Evolutionary conservation across 2,888 invertebrate genomes (phyloP).

Genomic region (Caenorhabditis zanzibari): DNA sequence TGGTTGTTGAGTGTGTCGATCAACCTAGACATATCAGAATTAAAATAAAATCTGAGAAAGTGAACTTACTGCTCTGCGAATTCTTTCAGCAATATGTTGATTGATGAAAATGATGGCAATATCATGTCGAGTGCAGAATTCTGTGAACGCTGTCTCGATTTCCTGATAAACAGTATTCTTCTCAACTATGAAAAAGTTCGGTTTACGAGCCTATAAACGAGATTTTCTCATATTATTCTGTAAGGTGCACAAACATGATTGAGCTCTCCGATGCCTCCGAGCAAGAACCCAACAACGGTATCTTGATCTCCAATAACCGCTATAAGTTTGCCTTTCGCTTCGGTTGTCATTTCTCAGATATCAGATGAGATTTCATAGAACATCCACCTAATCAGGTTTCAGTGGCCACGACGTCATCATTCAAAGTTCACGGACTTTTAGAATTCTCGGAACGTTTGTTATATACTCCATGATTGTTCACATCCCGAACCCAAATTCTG

Average conservation of each 20-base stretch:
- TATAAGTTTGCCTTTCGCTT: not conserved
- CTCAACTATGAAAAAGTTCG: not conserved
- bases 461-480: not conserved
- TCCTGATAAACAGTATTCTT: not conserved
- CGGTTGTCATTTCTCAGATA: not conserved
- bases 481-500: not conserved
- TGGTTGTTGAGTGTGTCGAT: not conserved
- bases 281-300: conserved; percentile 1
- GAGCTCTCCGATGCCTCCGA: not conserved
- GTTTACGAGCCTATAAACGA: not conserved
- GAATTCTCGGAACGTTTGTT: too few species aligned
- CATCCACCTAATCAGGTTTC: too few species aligned
- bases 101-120: conserved; percentile 1
- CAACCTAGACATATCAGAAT: not conserved
- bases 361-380: not conserved
- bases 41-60: not conserved
- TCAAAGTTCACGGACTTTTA: not conserved
- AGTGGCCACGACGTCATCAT: too few species aligned
- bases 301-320: conserved; percentile 6
- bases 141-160: not conserved
- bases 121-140: not conserved
- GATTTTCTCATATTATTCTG: not conserved
- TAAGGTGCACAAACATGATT: not conserved
- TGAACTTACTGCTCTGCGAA: not conserved
- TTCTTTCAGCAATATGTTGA: conserved; percentile 2